phyloP scores from a whole-genome alignment of 2,797 vertebrate species.

The Poeciliopsis presidionis region DNA sequence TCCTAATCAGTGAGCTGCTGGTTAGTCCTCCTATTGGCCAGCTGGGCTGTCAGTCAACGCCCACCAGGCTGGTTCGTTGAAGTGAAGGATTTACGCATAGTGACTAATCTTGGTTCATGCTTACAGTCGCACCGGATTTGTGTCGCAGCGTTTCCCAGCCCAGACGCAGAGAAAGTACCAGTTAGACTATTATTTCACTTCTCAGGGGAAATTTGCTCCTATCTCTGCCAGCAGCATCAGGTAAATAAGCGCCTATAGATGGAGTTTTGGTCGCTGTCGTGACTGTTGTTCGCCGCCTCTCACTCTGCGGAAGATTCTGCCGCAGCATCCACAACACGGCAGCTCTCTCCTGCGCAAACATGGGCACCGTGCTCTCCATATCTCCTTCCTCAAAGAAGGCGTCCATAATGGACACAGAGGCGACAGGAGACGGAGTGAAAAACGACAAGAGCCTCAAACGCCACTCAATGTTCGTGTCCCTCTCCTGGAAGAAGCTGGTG shows the following conservation, averaged over 20 bases:
- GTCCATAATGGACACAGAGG: slow-evolving; percentile 79
- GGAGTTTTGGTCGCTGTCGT: slow-evolving; percentile 67
- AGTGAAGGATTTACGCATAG: slow-evolving; percentile 41
- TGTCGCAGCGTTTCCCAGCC: slow-evolving; percentile 52
- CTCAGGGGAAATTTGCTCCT: background rate
- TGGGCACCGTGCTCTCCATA: slow-evolving; percentile 96
- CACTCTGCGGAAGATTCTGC: slow-evolving; percentile 53
- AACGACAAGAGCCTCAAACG: slow-evolving; percentile 88
- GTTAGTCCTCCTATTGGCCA: slow-evolving; percentile 64
- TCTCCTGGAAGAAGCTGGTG: slow-evolving; percentile 91
- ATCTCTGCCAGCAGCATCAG: background rate
- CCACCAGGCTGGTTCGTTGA: slow-evolving; percentile 52
- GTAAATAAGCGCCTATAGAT: slow-evolving; percentile 46
- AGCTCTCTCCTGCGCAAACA: slow-evolving; percentile 71
- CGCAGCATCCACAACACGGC: slow-evolving; percentile 58
- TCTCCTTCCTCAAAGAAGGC: slow-evolving; percentile 82
- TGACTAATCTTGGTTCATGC: slow-evolving; percentile 57
- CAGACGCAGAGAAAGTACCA: slow-evolving; percentile 41
- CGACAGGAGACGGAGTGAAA: slow-evolving; percentile 73
- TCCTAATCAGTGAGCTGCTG: slow-evolving; percentile 53
- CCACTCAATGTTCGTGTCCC: slow-evolving; percentile 88
- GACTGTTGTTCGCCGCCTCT: slow-evolving; percentile 61
- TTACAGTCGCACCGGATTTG: slow-evolving; percentile 33
- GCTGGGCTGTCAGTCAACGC: slow-evolving; percentile 47
- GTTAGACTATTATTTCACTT: slow-evolving; percentile 33